phyloP scores from a whole-genome alignment of 2,888 invertebrate genomes.

The Esperia sulphurella region DNA sequence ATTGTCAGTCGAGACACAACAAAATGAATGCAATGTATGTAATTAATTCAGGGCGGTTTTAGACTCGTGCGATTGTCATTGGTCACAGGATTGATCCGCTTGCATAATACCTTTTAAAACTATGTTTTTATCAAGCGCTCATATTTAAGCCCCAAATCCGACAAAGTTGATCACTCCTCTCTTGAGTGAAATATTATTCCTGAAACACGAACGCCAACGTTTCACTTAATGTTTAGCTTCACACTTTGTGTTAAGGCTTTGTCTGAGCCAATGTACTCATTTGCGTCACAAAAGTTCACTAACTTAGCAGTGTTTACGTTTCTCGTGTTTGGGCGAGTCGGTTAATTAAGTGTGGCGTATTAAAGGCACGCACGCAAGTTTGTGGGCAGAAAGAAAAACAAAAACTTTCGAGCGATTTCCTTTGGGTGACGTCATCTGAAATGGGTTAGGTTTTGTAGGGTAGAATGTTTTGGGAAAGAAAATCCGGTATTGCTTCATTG shows the following conservation, averaged over 20 bases:
- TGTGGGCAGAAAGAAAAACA: slow-evolving; percentile 45
- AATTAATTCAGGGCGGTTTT: too few species aligned
- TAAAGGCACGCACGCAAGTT: slow-evolving; percentile 56
- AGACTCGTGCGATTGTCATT: too few species aligned
- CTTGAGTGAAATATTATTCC: slow-evolving; percentile 1
- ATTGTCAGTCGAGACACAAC: too few species aligned
- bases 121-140: too few species aligned
- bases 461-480: too few species aligned
- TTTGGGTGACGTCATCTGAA: not conserved
- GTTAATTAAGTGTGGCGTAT: slow-evolving; percentile 56
- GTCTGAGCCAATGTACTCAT: slow-evolving; percentile 17
- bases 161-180: not conserved
- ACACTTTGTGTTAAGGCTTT: slow-evolving; percentile 21
- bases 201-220: slow-evolving; percentile 20
- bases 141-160: not conserved
- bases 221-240: slow-evolving; percentile 24
- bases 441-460: too few species aligned
- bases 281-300: slow-evolving; percentile 46
- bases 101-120: too few species aligned
- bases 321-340: slow-evolving; percentile 50
- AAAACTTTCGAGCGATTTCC: slow-evolving; percentile 15
- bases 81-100: too few species aligned
- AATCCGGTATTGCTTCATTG: too few species aligned
- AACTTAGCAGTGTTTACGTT: slow-evolving; percentile 53
- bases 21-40: too few species aligned